Conservation (phyloP, 64 coral and sea anemone genomes). For the Montipora foliosa region DNA sequence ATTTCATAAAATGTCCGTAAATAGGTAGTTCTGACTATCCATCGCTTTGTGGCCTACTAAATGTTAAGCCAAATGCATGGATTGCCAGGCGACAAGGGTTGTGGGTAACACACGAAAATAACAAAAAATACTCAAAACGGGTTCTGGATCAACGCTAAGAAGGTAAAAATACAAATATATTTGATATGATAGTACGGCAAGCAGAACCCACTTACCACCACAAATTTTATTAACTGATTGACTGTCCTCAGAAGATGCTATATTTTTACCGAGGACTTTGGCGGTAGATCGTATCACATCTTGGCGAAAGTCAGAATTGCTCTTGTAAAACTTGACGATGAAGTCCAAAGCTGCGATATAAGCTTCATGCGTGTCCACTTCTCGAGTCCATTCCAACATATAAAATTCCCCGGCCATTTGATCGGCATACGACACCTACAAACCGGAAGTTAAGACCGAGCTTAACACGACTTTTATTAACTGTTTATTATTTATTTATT, state of each 20-base stretch:
- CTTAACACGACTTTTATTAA: background rate
- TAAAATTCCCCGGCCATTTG: conserved; percentile 49
- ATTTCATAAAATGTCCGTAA: background rate
- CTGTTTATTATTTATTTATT: background rate
- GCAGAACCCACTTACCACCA: too few relatives aligned
- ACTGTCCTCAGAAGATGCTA: background rate
- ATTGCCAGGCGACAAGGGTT: too few relatives aligned
- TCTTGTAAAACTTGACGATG: conserved; percentile 58
- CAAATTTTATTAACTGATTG: conserved; percentile 41
- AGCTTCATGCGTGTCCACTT: conserved; percentile 59
- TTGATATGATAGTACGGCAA: background rate
- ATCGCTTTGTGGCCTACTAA: background rate
- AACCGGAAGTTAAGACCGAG: background rate
- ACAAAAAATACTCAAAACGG: background rate
- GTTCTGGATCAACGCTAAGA: background rate
- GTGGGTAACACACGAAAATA: too few relatives aligned
- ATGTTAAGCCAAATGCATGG: too few relatives aligned
- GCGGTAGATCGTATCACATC: conserved; percentile 64
- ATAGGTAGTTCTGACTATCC: background rate
- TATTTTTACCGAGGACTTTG: conserved; percentile 62
- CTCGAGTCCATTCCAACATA: conserved; percentile 56
- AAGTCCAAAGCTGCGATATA: conserved; percentile 54
- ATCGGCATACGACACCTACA: background rate
- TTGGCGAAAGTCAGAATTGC: conserved; percentile 48
- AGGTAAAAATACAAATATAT: background rate